Evolutionary conservation across 2,797 vertebrate genomes (phyloP).

Genomic region (Eulemur rubriventer): DNA sequence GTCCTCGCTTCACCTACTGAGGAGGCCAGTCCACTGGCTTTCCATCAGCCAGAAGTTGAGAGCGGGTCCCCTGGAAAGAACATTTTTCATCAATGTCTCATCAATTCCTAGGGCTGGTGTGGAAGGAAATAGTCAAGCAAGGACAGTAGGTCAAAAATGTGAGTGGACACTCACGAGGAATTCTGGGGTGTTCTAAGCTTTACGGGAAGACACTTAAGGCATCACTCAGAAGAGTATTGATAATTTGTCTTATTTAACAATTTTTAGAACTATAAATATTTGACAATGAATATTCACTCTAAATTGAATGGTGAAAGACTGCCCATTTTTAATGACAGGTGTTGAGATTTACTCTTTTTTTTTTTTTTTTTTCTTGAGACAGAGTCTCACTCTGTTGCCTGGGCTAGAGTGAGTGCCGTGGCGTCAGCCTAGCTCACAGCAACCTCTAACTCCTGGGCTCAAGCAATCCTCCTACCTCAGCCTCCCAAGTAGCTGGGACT

Average conservation of each 20-base stretch:
- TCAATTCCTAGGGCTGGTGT: not conserved
- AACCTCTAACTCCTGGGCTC: too few species aligned
- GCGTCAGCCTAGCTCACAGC: too few species aligned
- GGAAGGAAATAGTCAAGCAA: not conserved
- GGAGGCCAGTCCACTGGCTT: not conserved
- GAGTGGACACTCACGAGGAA: not conserved
- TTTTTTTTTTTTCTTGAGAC: too few species aligned
- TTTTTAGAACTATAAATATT: not conserved
- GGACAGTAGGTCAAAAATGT: not conserved
- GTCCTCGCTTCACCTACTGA: conserved; percentile 29
- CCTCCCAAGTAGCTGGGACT: too few species aligned
- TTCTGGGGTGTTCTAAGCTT: not conserved
- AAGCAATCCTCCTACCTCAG: too few species aligned
- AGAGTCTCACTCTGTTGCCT: too few species aligned
- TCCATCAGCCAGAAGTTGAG: not conserved
- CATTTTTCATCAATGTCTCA: not conserved
- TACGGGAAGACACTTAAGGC: not conserved
- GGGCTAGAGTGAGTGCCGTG: too few species aligned
- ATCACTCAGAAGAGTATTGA: not conserved
- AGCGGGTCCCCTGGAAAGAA: not conserved
- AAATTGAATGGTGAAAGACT: not conserved
- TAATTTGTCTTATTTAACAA: not conserved
- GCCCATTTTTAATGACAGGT: not conserved
- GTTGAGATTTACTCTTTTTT: not conserved
- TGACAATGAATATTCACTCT: not conserved